These are phyloP conservation scores for Toxotes chatareus DNA, from an alignment of 2,113 vertebrate genomes.

Conservation along the genomic window DNA sequence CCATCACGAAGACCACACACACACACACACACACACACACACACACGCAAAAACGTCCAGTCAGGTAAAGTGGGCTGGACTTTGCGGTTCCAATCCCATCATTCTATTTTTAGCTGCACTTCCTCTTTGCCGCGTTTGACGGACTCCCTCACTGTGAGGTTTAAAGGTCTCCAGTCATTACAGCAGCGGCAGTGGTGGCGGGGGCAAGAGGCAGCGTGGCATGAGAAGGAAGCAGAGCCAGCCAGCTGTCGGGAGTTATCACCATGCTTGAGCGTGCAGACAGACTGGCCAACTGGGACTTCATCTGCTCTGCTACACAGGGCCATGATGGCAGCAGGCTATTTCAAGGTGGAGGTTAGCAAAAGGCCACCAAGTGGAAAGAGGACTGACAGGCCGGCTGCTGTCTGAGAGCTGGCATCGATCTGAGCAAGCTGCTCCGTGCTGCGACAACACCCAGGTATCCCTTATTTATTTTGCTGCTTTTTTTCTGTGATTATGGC, in stretches of 20 bases:
- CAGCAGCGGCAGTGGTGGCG: constrained; percentile 9
- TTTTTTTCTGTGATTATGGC: not conserved
- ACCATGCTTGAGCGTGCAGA: constrained; percentile 64
- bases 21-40: not conserved
- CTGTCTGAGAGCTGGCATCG: constrained; percentile 44
- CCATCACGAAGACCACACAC: not conserved
- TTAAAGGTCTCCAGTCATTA: constrained; percentile 57
- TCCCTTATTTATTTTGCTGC: not conserved
- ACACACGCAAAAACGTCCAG: not conserved
- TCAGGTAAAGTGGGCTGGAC: not conserved
- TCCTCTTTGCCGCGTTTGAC: not conserved
- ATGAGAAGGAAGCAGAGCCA: constrained; percentile 37
- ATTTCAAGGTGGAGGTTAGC: constrained; percentile 73
- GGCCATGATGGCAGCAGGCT: constrained; percentile 48
- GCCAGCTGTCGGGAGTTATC: constrained; percentile 75
- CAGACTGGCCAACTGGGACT: constrained; percentile 64
- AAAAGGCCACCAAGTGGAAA: constrained; percentile 58
- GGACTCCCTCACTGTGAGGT: constrained; percentile 25
- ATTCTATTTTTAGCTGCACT: not conserved
- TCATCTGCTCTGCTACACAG: constrained; percentile 64
- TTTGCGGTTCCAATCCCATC: not conserved
- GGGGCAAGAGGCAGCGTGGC: constrained; percentile 6
- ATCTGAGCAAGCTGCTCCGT: constrained; percentile 36
- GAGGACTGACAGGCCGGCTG: constrained; percentile 40
- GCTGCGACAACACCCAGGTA: not conserved